phyloP scores from a whole-genome alignment of 2,113 vertebrate species.

The Cathartes aura region DNA sequence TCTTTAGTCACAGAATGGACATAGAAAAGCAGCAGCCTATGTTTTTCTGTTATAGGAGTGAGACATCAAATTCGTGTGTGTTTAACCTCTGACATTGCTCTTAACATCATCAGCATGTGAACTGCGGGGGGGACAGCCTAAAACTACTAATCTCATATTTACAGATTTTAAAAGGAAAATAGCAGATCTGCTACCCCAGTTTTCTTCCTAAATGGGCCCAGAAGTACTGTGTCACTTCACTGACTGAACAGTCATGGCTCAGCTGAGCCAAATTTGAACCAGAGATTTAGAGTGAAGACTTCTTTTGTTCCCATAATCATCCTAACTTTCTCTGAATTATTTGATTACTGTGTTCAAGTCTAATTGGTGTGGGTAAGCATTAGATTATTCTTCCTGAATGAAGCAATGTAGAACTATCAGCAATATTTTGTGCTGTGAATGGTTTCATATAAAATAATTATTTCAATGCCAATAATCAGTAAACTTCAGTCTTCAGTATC shows the following conservation, averaged over 20 bases:
- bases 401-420: neutral
- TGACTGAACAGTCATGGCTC: neutral
- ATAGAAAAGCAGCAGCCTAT: neutral
- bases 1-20: neutral
- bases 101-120: neutral
- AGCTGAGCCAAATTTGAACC: neutral
- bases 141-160: neutral
- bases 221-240: neutral
- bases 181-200: neutral
- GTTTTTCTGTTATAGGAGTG: neutral
- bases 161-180: neutral
- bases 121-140: neutral
- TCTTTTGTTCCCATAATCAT: neutral
- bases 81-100: neutral
- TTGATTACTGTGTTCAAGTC: neutral
- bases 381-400: neutral
- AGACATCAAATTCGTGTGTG: neutral
- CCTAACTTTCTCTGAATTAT: neutral
- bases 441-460: neutral
- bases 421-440: neutral
- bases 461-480: neutral
- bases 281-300: neutral
- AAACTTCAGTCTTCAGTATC: neutral
- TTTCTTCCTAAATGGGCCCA: neutral
- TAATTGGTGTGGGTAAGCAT: neutral